Evolutionary conservation across 2,113 vertebrate species (phyloP).

Genomic region (Sinocyclocheilus grahami): DNA sequence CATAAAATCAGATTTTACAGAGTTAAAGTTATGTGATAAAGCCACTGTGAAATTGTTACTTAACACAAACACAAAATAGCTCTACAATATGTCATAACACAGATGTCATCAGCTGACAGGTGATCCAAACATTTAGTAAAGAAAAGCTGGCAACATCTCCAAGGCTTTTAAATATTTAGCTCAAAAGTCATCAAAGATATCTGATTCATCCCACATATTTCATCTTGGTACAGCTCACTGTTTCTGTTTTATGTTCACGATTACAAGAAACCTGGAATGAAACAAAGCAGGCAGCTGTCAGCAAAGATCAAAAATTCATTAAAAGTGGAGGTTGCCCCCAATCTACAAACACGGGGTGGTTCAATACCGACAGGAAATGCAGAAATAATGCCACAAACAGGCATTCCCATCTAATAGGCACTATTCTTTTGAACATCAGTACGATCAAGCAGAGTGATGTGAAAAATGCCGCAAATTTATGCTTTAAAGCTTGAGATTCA

Average conservation of each 20-base stretch:
- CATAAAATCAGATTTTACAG: not conserved
- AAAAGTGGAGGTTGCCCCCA: constrained; percentile 61
- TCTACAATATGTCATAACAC: constrained; percentile 9
- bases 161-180: constrained; percentile 49
- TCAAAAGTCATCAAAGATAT: constrained; percentile 41
- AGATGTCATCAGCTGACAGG: constrained; percentile 28
- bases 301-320: constrained; percentile 69
- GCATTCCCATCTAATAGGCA: constrained; percentile 45
- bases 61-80: too few species aligned
- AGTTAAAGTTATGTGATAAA: not conserved
- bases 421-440: constrained; percentile 58
- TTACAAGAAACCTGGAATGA: constrained; percentile 51
- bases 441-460: constrained; percentile 45
- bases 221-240: constrained; percentile 7
- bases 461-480: constrained; percentile 4
- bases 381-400: constrained; percentile 47
- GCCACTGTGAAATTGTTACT: not conserved
- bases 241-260: constrained; percentile 11
- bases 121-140: constrained; percentile 49
- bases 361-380: constrained; percentile 44
- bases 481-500: not conserved
- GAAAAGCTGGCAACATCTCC: constrained; percentile 24
- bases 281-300: constrained; percentile 54
- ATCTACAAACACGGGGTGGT: constrained; percentile 50
- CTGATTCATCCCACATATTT: not conserved